phyloP scores from a whole-genome alignment of 1,140 invertebrate genomes.

The Mya arenaria region DNA sequence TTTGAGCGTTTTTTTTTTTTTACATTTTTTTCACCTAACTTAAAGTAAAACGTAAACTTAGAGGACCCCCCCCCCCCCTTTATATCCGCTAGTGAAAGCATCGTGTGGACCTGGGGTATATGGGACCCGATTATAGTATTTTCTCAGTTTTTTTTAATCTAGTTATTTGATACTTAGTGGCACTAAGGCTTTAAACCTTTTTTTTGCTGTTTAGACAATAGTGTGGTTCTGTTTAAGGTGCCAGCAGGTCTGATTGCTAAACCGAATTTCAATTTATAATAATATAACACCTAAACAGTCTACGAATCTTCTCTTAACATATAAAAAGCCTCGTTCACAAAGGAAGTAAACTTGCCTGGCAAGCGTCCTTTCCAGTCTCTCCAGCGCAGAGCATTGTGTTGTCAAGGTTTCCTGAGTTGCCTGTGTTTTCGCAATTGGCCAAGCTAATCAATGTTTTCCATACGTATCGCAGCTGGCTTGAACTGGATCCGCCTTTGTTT shows the following conservation, averaged over 20 bases:
- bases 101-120: no score
- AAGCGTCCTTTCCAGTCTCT: constrained; percentile 18
- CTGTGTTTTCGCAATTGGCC: not conserved
- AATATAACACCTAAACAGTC: no score
- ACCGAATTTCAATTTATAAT: no score
- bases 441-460: constrained; percentile 16
- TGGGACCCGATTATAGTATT: no score
- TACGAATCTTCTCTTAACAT: not conserved
- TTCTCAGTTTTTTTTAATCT: no score
- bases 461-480: constrained; percentile 20
- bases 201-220: not conserved
- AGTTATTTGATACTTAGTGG: not conserved
- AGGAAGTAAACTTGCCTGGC: constrained; percentile 6
- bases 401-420: not conserved
- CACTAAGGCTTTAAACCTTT: not conserved
- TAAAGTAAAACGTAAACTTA: no score
- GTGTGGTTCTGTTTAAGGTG: not conserved
- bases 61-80: no score
- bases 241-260: no score
- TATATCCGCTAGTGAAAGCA: no score
- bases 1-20: no score
- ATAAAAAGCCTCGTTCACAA: not conserved
- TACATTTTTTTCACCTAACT: no score
- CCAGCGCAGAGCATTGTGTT: constrained; percentile 37
- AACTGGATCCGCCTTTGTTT: constrained; percentile 10